Evolutionary conservation across 2,888 invertebrate genomes (phyloP).

Genomic region (Panopea generosa): DNA sequence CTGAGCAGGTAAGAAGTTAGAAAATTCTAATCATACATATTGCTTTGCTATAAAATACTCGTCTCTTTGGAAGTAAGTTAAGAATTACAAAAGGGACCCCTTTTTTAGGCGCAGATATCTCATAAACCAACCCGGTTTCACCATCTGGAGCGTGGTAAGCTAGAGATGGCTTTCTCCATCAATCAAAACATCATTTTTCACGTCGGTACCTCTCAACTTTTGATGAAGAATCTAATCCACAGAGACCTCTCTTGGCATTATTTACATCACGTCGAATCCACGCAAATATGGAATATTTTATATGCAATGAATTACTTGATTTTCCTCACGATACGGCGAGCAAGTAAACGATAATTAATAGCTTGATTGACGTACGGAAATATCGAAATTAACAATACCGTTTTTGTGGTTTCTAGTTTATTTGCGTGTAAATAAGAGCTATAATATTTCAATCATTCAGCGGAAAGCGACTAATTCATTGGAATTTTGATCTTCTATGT

Average conservation of each 20-base stretch:
- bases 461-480: constrained; percentile 49
- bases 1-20: too few relatives aligned
- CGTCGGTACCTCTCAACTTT: constrained; percentile 24
- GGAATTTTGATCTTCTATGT: constrained; percentile 37
- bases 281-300: constrained; percentile 63
- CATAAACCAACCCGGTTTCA: too few relatives aligned
- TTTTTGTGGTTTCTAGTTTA: constrained; percentile 58
- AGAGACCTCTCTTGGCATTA: constrained; percentile 38
- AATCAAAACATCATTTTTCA: constrained; percentile 42
- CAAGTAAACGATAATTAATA: constrained; percentile 56
- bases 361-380: constrained; percentile 54
- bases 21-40: too few relatives aligned
- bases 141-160: too few relatives aligned
- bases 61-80: too few relatives aligned
- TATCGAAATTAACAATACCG: constrained; percentile 65
- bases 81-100: too few relatives aligned
- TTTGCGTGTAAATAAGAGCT: constrained; percentile 63
- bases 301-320: constrained; percentile 53
- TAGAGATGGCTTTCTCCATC: neutral
- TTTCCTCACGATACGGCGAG: constrained; percentile 26
- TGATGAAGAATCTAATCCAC: constrained; percentile 42
- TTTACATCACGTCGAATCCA: constrained; percentile 57
- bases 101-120: too few relatives aligned
- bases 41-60: too few relatives aligned
- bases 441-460: constrained; percentile 64